phyloP scores from a whole-genome alignment of 1,140 invertebrate genomes.

The Harlomillsia oculata region DNA sequence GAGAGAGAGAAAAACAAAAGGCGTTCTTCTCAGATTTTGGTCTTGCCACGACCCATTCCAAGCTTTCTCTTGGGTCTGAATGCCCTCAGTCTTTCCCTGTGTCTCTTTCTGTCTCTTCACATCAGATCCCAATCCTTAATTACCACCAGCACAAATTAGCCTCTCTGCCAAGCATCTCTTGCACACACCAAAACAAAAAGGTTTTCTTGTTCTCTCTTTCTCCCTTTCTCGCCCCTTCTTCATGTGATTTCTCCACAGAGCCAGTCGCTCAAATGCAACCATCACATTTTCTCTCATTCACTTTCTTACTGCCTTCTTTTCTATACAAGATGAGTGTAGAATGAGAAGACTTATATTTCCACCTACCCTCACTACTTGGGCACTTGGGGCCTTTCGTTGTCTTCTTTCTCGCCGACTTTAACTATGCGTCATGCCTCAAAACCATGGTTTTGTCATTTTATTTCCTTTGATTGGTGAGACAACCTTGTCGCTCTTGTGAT shows the following conservation, averaged over 20 bases:
- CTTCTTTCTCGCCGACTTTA: no score
- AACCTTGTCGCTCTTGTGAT: no score
- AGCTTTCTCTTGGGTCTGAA: no score
- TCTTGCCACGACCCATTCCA: constrained; percentile 4
- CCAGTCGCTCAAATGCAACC: constrained; percentile 1
- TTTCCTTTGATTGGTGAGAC: no score
- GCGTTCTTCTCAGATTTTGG: constrained; percentile 22
- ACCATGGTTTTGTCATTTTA: no score
- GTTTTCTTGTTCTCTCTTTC: constrained; percentile 10
- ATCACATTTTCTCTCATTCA: constrained; percentile 16
- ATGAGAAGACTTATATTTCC: no score
- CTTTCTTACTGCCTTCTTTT: constrained; percentile 1
- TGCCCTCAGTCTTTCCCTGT: background rate
- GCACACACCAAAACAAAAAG: constrained; percentile 24
- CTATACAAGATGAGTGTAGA: no score
- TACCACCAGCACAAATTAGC: constrained; percentile 35
- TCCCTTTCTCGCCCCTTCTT: constrained; percentile 9
- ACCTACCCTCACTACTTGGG: no score
- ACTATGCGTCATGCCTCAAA: no score
- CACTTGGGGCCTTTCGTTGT: no score
- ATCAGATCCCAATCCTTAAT: constrained; percentile 31
- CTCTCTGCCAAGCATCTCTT: constrained; percentile 15
- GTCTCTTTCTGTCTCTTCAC: constrained; percentile 11
- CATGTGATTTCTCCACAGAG: constrained; percentile 3
- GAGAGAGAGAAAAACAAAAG: constrained; percentile 24